Conservation (phyloP, 2,113 vertebrate genomes). For the Thymallus thymallus region DNA sequence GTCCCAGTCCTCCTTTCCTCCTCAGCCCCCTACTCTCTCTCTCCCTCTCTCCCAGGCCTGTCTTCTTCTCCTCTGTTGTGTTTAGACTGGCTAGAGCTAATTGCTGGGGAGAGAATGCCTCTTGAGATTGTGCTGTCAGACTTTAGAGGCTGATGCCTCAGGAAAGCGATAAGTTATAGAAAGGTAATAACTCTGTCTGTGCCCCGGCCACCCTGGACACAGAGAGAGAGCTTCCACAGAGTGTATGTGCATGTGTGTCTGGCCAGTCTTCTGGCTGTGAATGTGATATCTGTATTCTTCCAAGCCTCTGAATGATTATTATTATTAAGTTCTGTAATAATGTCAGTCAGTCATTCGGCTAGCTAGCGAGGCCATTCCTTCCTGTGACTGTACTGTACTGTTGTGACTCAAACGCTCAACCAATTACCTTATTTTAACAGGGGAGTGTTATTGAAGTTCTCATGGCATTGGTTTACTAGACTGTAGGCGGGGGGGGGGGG, state of each 20-base stretch:
- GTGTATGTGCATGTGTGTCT: no score
- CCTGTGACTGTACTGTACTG: background rate
- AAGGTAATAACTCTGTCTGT: background rate
- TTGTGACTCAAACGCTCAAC: background rate
- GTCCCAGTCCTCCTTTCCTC: background rate
- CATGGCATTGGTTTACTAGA: background rate
- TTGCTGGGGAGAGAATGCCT: conserved; percentile 11
- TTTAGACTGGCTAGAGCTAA: conserved; percentile 9
- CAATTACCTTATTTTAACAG: conserved; percentile 12
- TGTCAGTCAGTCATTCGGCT: background rate
- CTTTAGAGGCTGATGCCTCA: background rate
- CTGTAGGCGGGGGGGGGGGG: background rate
- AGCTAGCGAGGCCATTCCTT: background rate
- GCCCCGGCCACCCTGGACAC: background rate
- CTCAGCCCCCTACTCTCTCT: background rate
- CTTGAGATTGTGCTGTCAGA: background rate
- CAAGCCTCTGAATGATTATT: background rate
- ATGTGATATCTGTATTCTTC: background rate
- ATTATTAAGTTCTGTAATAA: conserved; percentile 5
- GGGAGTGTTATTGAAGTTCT: conserved; percentile 20
- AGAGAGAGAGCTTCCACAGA: background rate
- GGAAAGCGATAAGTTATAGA: background rate
- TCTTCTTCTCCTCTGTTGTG: background rate
- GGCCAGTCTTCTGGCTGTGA: background rate
- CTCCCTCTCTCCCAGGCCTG: background rate